These are phyloP conservation scores for Merops nubicus DNA, from an alignment of 2,113 vertebrate genomes.

Conservation along the genomic window DNA sequence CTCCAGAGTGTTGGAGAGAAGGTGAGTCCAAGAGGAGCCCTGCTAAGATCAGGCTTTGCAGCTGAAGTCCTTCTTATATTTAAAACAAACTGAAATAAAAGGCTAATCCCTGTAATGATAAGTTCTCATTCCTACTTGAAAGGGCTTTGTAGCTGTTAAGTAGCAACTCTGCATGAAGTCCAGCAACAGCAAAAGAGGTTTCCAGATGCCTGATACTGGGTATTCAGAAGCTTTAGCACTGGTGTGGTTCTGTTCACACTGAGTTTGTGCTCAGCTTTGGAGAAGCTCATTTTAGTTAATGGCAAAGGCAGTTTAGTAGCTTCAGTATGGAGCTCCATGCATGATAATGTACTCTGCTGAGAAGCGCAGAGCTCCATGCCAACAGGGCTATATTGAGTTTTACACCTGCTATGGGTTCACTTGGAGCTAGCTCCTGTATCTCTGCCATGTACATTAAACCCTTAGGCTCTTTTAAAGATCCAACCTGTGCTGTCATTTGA, in stretches of 20 bases:
- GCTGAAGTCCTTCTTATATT: background rate
- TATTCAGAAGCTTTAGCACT: background rate
- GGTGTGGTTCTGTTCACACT: background rate
- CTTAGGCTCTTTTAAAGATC: background rate
- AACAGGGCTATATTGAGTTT: background rate
- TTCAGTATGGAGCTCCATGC: background rate
- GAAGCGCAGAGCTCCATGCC: background rate
- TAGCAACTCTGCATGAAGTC: background rate
- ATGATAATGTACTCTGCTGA: background rate
- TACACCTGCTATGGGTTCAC: background rate
- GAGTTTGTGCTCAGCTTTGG: background rate
- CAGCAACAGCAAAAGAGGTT: background rate
- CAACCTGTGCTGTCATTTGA: background rate
- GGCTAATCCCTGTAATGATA: background rate
- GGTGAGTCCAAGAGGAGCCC: background rate
- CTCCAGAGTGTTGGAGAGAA: background rate
- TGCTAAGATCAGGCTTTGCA: background rate
- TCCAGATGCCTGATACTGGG: background rate
- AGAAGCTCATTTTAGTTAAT: rapidly evolving
- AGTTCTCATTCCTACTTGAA: background rate
- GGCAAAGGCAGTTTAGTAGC: background rate
- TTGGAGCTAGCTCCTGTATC: background rate
- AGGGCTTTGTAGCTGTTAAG: background rate
- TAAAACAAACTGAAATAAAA: background rate
- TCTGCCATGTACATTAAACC: background rate